Evolutionary conservation across 2,113 vertebrate species (phyloP).

Genomic region (Vombatus ursinus): DNA sequence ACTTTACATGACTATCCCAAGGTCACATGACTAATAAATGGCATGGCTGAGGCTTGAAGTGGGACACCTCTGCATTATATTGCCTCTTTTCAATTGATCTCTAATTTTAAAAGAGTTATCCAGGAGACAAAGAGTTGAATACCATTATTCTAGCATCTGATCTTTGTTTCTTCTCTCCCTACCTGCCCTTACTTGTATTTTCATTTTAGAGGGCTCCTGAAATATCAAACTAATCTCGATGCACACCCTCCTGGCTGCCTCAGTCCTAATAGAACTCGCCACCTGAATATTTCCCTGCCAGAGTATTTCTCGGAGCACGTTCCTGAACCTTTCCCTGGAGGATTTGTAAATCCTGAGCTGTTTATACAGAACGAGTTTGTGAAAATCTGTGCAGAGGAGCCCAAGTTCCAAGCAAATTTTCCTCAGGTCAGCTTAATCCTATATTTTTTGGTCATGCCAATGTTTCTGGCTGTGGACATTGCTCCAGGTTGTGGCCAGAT

Average conservation of each 20-base stretch:
- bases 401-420: conserved; percentile 92
- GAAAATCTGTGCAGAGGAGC: conserved; percentile 89
- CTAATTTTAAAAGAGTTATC: conserved; percentile 1
- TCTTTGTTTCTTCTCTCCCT: conserved; percentile 19
- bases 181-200: conserved; percentile 42
- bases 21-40: not conserved
- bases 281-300: conserved; percentile 63
- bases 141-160: conserved; percentile 25
- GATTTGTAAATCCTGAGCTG: conserved; percentile 73
- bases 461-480: not conserved
- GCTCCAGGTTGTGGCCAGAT: not conserved
- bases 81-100: not conserved
- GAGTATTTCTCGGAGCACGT: conserved; percentile 68
- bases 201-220: conserved; percentile 91
- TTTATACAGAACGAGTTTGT: conserved; percentile 74
- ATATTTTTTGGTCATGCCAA: conserved; percentile 51
- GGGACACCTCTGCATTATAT: not conserved
- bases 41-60: not conserved
- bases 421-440: conserved; percentile 91
- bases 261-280: conserved; percentile 85
- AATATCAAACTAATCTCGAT: conserved; percentile 95
- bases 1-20: not conserved
- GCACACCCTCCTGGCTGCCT: conserved; percentile 95
- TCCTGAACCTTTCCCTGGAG: conserved; percentile 64
- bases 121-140: conserved; percentile 39